These are phyloP conservation scores for Rana temporaria DNA, from an alignment of 2,113 vertebrate genomes.

Conservation along the genomic window DNA sequence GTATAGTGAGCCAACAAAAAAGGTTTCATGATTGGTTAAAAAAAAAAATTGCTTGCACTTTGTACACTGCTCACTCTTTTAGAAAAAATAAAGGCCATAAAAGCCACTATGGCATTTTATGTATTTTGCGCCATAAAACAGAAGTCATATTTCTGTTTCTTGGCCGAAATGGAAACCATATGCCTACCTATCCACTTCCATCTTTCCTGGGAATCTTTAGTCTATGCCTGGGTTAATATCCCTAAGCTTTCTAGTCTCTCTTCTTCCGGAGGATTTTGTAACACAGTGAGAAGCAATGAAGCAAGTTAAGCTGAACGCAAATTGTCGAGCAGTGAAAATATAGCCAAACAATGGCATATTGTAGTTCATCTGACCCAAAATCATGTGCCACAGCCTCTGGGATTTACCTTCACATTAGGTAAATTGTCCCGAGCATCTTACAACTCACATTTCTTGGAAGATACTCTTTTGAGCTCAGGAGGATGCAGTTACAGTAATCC, in stretches of 20 bases:
- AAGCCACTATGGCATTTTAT: not conserved
- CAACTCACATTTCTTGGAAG: conserved; percentile 56
- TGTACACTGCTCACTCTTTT: too few relatives aligned
- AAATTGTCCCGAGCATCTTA: conserved; percentile 53
- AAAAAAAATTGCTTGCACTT: too few relatives aligned
- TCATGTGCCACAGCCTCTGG: conserved; percentile 53
- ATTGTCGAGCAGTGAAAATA: conserved; percentile 31
- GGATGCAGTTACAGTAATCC: conserved; percentile 55
- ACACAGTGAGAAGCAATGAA: conserved; percentile 26
- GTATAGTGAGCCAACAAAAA: too few relatives aligned
- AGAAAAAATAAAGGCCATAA: not conserved
- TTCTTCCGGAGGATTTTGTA: conserved; percentile 33
- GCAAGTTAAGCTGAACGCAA: conserved; percentile 39
- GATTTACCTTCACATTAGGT: conserved; percentile 53
- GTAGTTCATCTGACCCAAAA: conserved; percentile 55
- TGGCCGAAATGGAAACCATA: not conserved
- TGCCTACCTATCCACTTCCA: not conserved
- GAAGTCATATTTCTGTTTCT: not conserved
- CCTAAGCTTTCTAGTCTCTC: not conserved
- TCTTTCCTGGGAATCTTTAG: conserved; percentile 6
- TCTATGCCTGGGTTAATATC: conserved; percentile 16
- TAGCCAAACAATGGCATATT: conserved; percentile 48
- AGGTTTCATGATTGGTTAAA: too few relatives aligned
- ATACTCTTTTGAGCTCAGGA: conserved; percentile 48
- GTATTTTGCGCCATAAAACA: not conserved